phyloP scores from a whole-genome alignment of 2,113 vertebrate species.

The Leuciscus idus region DNA sequence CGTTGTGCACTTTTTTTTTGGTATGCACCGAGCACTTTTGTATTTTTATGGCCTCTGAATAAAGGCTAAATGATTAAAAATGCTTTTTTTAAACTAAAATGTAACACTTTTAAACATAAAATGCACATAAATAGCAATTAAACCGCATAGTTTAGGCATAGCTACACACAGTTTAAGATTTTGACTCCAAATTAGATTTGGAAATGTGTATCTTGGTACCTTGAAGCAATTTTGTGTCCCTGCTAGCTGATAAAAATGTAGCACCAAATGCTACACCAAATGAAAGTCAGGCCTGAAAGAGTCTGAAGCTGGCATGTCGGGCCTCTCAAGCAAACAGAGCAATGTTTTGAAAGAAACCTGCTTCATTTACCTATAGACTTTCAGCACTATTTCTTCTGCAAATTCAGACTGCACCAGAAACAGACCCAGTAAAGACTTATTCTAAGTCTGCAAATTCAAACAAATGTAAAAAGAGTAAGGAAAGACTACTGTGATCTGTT shows the following conservation, averaged over 20 bases:
- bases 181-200: neutral
- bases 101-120: neutral
- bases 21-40: no score
- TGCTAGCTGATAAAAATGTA: neutral
- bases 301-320: neutral
- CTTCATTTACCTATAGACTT: neutral
- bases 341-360: neutral
- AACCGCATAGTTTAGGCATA: neutral
- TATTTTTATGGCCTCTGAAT: no score
- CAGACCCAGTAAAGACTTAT: neutral
- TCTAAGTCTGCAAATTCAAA: conserved; percentile 2
- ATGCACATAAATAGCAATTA: neutral
- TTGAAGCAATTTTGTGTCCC: neutral
- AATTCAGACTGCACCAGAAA: neutral
- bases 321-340: neutral
- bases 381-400: neutral
- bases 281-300: neutral
- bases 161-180: no score
- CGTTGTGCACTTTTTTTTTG: no score
- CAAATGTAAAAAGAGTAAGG: conserved; percentile 10
- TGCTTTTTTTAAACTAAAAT: no score
- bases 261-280: neutral
- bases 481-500: conserved; percentile 26
- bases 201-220: neutral
- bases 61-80: no score